Conservation (phyloP, 2,888 invertebrate genomes). For the Octodonta nipae region DNA sequence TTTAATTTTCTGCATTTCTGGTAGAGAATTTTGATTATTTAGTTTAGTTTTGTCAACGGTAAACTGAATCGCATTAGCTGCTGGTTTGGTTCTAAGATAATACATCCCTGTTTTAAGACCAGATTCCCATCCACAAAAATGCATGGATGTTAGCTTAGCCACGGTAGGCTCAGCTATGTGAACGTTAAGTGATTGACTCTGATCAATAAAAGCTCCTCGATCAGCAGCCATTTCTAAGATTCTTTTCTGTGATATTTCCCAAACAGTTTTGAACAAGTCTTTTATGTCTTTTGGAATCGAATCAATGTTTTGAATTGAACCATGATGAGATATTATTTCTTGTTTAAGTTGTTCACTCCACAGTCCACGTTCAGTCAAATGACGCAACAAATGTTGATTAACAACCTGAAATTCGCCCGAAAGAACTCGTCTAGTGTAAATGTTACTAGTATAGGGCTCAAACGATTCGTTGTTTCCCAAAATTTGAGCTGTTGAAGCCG, state of each 20-base stretch:
- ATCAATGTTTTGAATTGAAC: conserved; percentile 82
- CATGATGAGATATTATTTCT: conserved; percentile 75
- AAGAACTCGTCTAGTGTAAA: conserved; percentile 83
- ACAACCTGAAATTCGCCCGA: conserved; percentile 89
- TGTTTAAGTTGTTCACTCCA: conserved; percentile 97
- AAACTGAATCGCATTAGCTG: conserved; percentile 91
- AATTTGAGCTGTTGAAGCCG: conserved; percentile 97
- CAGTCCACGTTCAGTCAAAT: conserved; percentile 76
- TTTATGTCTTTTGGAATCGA: conserved; percentile 74
- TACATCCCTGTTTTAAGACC: conserved; percentile 99
- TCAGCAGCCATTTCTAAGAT: conserved; percentile 95
- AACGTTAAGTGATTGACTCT: conserved; percentile 94
- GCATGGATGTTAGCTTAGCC: conserved; percentile 91
- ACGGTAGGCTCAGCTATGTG: conserved; percentile 91
- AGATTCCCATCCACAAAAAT: conserved; percentile 93
- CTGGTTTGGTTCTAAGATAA: conserved; percentile 89
- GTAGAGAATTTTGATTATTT: conserved; percentile 8
- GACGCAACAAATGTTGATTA: conserved; percentile 86
- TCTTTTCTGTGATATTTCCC: conserved; percentile 90
- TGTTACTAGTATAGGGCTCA: conserved; percentile 95
- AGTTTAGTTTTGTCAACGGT: conserved; percentile 75
- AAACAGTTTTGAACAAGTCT: conserved; percentile 85
- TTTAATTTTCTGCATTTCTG: conserved; percentile 14
- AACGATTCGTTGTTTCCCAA: conserved; percentile 97
- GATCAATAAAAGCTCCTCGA: conserved; percentile 94